These are phyloP conservation scores for Leptinotarsa tumamoca DNA, from an alignment of 2,888 invertebrate genomes.

Conservation along the genomic window DNA sequence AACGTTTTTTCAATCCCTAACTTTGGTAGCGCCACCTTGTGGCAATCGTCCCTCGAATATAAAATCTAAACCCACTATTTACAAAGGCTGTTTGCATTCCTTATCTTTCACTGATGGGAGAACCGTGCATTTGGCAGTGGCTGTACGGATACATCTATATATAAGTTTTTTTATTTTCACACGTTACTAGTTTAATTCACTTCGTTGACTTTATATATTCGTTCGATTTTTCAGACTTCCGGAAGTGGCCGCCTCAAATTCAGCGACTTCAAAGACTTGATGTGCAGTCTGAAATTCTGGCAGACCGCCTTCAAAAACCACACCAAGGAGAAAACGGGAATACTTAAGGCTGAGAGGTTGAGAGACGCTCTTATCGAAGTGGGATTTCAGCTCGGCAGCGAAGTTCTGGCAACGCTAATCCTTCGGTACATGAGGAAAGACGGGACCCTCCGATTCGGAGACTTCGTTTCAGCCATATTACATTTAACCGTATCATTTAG, in stretches of 20 bases:
- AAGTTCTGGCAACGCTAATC: slow-evolving; percentile 84
- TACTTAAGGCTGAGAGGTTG: slow-evolving; percentile 86
- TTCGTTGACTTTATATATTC: too few relatives aligned
- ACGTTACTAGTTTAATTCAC: too few relatives aligned
- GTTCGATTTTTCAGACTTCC: slow-evolving; percentile 70
- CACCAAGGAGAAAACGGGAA: slow-evolving; percentile 91
- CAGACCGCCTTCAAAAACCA: slow-evolving; percentile 91
- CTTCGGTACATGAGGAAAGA: slow-evolving; percentile 93
- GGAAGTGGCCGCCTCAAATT: slow-evolving; percentile 86
- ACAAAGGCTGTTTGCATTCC: too few relatives aligned
- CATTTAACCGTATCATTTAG: slow-evolving; percentile 91
- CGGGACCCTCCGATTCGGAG: slow-evolving; percentile 90
- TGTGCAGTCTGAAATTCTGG: slow-evolving; percentile 92
- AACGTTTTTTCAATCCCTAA: too few relatives aligned
- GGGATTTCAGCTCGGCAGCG: slow-evolving; percentile 88
- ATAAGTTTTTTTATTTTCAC: too few relatives aligned
- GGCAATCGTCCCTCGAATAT: too few relatives aligned
- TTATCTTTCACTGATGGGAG: too few relatives aligned
- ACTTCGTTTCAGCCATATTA: slow-evolving; percentile 90
- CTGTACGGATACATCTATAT: too few relatives aligned
- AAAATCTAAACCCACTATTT: too few relatives aligned
- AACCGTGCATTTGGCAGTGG: too few relatives aligned
- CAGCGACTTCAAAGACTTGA: slow-evolving; percentile 88
- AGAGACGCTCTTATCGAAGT: slow-evolving; percentile 87
- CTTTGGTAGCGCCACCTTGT: too few relatives aligned